Conservation (phyloP, 1,140 invertebrate genomes). For the Nomia melanderi region DNA sequence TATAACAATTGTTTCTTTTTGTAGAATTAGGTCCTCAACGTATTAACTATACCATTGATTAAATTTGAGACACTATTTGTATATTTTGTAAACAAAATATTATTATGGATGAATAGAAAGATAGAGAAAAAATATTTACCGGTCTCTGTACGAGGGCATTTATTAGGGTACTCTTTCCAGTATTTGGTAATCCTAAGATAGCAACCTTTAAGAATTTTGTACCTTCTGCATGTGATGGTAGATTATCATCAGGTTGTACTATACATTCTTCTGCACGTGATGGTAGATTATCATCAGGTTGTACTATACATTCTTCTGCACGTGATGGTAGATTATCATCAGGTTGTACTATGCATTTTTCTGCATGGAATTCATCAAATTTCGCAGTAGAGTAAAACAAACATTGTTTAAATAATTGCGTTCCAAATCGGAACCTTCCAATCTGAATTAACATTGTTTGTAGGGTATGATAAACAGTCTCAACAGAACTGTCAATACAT, state of each 20-base stretch:
- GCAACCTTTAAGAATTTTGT: slow-evolving; percentile 88
- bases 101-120: neutral
- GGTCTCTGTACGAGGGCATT: slow-evolving; percentile 91
- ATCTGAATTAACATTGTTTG: slow-evolving; percentile 33
- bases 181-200: slow-evolving; percentile 94
- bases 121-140: slow-evolving; percentile 79
- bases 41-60: no score
- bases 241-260: neutral
- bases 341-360: neutral
- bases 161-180: slow-evolving; percentile 96
- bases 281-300: neutral
- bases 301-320: neutral
- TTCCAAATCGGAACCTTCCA: neutral
- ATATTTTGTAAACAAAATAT: no score
- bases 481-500: neutral
- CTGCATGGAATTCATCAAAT: neutral
- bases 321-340: slow-evolving; percentile 14
- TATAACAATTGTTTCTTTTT: no score
- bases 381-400: neutral
- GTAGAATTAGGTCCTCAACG: no score
- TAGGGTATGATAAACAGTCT: neutral
- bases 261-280: slow-evolving; percentile 30
- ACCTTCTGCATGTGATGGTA: slow-evolving; percentile 23
- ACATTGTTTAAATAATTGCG: slow-evolving; percentile 9
- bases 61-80: no score